These are phyloP conservation scores for Sander vitreus DNA, from an alignment of 2,113 vertebrate genomes.

Conservation along the genomic window DNA sequence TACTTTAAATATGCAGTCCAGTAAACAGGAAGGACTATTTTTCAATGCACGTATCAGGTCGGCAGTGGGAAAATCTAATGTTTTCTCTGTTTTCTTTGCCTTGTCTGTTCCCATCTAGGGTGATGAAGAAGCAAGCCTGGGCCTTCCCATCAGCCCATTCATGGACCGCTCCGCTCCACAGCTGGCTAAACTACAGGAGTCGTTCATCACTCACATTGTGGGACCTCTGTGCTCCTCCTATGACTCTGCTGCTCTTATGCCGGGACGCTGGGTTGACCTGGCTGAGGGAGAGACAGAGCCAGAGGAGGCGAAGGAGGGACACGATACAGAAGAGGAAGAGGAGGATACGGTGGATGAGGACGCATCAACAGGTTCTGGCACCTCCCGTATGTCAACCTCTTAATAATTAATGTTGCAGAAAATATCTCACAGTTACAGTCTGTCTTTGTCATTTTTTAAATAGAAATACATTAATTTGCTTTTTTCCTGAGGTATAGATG, in stretches of 20 bases:
- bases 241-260: slow-evolving; percentile 93
- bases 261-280: slow-evolving; percentile 90
- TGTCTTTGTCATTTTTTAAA: not conserved
- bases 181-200: slow-evolving; percentile 95
- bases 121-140: slow-evolving; percentile 94
- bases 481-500: not conserved
- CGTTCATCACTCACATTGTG: slow-evolving; percentile 97
- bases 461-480: not conserved
- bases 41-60: not conserved
- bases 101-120: slow-evolving; percentile 81
- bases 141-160: slow-evolving; percentile 95
- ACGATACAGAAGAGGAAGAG: slow-evolving; percentile 74
- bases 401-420: not conserved
- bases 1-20: not conserved
- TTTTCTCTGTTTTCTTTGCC: not conserved
- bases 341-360: slow-evolving; percentile 83
- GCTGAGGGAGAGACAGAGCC: slow-evolving; percentile 80
- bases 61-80: not conserved
- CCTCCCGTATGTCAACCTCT: slow-evolving; percentile 72
- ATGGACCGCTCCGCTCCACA: slow-evolving; percentile 96
- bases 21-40: not conserved
- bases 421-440: not conserved
- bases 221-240: slow-evolving; percentile 95
- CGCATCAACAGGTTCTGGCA: slow-evolving; percentile 84
- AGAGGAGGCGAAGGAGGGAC: slow-evolving; percentile 43